Base-by-base conservation (phyloP, 2,888 invertebrate species). In the Meghimatium bilineatum region DNA sequence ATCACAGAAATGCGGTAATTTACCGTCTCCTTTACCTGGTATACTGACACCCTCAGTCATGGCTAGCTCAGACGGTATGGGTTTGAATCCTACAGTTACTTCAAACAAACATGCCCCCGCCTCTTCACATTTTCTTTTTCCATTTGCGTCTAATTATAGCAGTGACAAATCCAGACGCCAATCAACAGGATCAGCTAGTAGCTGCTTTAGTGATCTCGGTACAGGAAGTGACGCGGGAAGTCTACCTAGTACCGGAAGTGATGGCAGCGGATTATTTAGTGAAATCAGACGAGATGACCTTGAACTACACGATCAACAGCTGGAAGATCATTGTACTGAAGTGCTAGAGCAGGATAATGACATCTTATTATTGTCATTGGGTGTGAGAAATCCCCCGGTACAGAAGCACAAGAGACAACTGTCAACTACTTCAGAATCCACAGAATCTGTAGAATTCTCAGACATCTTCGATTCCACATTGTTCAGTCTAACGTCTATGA, bases 401-500 rank as follows among this genome's bases (percentile, higher is more conserved):
- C 66, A 79, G 49, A 66, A 67, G 14, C 38, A 56, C 17, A 66
- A 49, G 14, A 5, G 66, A 49, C 79, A 56, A 17, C 14, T 49
- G 44, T 66, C 79, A 8, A 63, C 78, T 29, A 29, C 78, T 0
- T 78, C 78, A 3, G 78, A 52, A 14, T 66, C 44, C 29, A 26
- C n/a, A 20, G 71, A 69, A 1, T 80, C 56, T 36, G n/a, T 69
- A 26, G 80, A 80, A 1, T 78, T 67, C 29, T 78, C 78, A 66
- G 80, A 71, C 44, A 71, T 71, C 38, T 80, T 56, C 32, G 80
- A 80, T 56, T 80, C 80, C 0, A 38, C 80, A 0, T 36, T 80
- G 34, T 80, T 80, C 71, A 80, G 80, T 20, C 56, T 80, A 56
- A 52, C 32, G 20, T 80, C 80, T 26, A 26, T 80, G 44, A 56